A percentile compares a stretch with the other conserved stretches of the same genome.
phyloP scores from a whole-genome alignment of 2,113 vertebrate species.

The Alligator sinensis region DNA sequence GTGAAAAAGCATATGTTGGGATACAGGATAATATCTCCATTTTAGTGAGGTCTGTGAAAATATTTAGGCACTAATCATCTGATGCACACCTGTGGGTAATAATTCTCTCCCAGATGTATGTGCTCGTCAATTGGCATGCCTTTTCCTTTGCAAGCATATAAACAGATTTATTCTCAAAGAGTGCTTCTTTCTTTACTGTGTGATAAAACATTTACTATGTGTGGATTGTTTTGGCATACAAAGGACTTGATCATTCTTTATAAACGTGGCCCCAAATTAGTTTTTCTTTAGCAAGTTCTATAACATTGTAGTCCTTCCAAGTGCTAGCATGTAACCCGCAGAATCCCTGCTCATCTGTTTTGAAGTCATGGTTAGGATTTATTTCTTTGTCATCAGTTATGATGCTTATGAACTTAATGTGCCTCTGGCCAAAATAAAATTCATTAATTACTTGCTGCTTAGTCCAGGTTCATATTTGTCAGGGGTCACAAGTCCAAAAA shows the following conservation, averaged over 20 bases:
- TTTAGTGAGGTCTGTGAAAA: conserved; percentile 29
- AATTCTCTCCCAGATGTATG: conserved; percentile 7
- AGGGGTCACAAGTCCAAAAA: conserved; percentile 55
- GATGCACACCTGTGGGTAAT: conserved; percentile 6
- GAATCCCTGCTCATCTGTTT: neutral
- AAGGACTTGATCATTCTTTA: neutral
- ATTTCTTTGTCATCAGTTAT: neutral
- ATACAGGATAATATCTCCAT: conserved; percentile 1
- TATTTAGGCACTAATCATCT: conserved; percentile 16
- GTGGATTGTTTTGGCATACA: neutral
- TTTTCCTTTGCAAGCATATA: neutral
- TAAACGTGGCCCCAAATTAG: neutral
- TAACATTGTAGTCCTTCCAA: neutral
- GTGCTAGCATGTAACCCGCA: neutral
- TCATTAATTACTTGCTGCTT: conserved; percentile 41
- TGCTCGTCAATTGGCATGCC: neutral
- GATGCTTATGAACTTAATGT: neutral
- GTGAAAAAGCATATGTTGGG: neutral
- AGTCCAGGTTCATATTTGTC: conserved; percentile 6
- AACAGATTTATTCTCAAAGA: conserved; percentile 29
- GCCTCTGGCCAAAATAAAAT: conserved; percentile 24
- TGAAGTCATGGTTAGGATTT: too few species aligned
- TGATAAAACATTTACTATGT: neutral
- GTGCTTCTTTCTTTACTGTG: neutral
- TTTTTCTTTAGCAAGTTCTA: neutral